Evolutionary conservation across 2,888 invertebrate genomes (phyloP), one percentile per base, ranked within the genome.

Genomic region (Troilus luridus): DNA sequence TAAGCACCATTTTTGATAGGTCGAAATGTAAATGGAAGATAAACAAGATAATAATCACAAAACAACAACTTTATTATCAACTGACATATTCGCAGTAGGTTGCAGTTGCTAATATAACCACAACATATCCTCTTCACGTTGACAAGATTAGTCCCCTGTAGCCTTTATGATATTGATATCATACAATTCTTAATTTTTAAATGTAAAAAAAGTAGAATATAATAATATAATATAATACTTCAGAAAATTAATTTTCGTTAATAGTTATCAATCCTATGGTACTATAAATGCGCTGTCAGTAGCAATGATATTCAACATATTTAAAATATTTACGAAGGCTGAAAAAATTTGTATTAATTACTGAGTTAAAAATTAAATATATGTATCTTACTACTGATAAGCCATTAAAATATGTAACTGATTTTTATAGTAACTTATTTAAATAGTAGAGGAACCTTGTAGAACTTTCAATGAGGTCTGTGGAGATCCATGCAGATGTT

Each of bases 361-460:
- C 41, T 41, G 41, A 77, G 0, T 41, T 21, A 19, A 41, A 6
- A 77, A 41, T 19, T 8, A 77, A 41, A 41, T 41, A 41, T 8
- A 41, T 17, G 0, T 77, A 7, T 77, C 41, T 1, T 19, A 5
- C 5, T 41, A 41, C 41, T 0, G 24, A 12, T 41, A 17, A 21
- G 41, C 17, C 27, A 41, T 77, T 77, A 10, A 24, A 41, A 77
- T 41, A 77, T 0, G 8, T 41, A 19, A 41, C 72, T 41, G 17
- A 77, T 77, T 19, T 77, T 1, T 77, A 41, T 3, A 5, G n/a
- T 64, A 5, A 64, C 8, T 77, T 41, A 77, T 77, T 77, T 41
- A 77, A 77, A 77, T 77, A 77, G 72, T 77, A 27, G 72, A 77
- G 72, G 72, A 77, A 41, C 12, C 67, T 77, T 19, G 72, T 41